Conservation (phyloP, 2,888 invertebrate species). For the Onchidella celtica region DNA sequence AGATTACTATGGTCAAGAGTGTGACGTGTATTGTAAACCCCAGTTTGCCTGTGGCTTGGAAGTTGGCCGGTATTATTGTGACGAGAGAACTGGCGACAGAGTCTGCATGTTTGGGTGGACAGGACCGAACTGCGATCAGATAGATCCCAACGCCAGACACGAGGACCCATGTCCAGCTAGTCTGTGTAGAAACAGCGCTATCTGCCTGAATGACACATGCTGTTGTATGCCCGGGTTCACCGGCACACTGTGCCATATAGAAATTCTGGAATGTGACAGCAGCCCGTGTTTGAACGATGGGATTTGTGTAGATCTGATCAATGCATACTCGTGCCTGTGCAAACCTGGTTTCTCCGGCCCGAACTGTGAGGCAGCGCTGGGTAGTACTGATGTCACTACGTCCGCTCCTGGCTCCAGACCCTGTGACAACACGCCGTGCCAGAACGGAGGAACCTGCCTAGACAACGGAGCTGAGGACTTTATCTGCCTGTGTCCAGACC, state of each 20-base stretch:
- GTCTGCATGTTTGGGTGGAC: conserved; percentile 55
- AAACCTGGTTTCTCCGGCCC: conserved; percentile 56
- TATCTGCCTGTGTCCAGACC: conserved; percentile 60
- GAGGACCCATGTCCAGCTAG: conserved; percentile 54
- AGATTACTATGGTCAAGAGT: conserved; percentile 52
- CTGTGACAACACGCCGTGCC: conserved; percentile 43
- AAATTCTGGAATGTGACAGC: conserved; percentile 59
- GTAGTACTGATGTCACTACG: conserved; percentile 14
- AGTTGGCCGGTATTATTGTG: conserved; percentile 51
- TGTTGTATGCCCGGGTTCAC: conserved; percentile 58
- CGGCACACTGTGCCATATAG: conserved; percentile 56
- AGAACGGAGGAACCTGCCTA: conserved; percentile 56
- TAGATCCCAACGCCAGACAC: conserved; percentile 43
- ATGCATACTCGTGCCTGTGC: conserved; percentile 60
- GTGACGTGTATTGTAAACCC: conserved; percentile 47
- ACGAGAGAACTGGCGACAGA: conserved; percentile 51
- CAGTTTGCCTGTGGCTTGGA: conserved; percentile 47
- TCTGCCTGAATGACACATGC: conserved; percentile 52
- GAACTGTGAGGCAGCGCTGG: conserved; percentile 57
- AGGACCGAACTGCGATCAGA: conserved; percentile 41
- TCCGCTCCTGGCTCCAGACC: conserved; percentile 31
- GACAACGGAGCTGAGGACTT: conserved; percentile 34
- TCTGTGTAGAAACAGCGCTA: conserved; percentile 54
- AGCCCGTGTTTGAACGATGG: conserved; percentile 61
- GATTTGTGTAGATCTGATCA: conserved; percentile 55